A percentile compares a stretch with the other conserved stretches of the same genome.
Evolutionary conservation across 2,888 invertebrate genomes (phyloP).

Genomic region (Deilephila porcellus): DNA sequence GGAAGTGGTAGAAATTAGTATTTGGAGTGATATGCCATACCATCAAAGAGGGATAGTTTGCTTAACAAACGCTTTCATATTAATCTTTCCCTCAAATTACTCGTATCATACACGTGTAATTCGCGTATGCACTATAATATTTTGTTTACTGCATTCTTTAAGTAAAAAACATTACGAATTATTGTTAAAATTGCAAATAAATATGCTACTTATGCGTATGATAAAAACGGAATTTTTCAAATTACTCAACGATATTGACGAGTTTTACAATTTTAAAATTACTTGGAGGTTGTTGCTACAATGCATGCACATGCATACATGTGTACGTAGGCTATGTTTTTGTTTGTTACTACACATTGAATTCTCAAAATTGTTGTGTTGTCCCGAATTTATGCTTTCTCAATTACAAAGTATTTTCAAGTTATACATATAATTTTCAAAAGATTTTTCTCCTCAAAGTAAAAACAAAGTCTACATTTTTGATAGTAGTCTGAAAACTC

Average conservation of each 20-base stretch:
- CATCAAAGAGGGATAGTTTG: neutral
- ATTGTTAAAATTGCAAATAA: neutral
- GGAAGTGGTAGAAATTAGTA: too few species aligned
- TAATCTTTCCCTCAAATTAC: neutral
- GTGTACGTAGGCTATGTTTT: too few species aligned
- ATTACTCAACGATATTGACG: neutral
- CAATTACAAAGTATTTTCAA: too few species aligned
- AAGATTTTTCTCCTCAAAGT: too few species aligned
- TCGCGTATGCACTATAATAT: neutral
- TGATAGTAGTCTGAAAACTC: neutral
- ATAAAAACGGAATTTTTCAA: neutral
- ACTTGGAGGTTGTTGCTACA: neutral
- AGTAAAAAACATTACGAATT: neutral
- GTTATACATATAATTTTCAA: too few species aligned
- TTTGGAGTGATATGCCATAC: too few species aligned
- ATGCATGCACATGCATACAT: too few species aligned
- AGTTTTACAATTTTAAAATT: neutral
- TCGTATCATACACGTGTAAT: neutral
- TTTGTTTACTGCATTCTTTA: neutral
- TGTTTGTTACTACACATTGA: too few species aligned
- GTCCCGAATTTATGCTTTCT: too few species aligned
- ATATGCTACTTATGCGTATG: conserved; percentile 19
- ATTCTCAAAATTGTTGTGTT: too few species aligned
- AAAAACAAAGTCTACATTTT: too few species aligned
- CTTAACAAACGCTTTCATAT: too few species aligned